Conservation (phyloP, 2,797 vertebrate species). For the Catamblyrhynchus diadema region DNA sequence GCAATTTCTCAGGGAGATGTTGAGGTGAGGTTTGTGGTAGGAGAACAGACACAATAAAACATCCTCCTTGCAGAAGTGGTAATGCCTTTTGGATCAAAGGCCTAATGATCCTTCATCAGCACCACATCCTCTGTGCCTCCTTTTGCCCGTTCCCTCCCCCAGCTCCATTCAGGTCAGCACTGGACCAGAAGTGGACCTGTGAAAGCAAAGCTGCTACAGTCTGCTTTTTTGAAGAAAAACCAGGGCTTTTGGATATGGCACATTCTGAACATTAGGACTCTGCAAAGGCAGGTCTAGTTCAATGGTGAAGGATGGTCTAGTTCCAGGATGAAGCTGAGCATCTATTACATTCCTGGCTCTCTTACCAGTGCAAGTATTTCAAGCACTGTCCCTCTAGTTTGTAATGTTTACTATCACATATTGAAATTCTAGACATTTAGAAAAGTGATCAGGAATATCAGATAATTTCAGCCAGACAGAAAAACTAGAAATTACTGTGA, state of each 20-base stretch:
- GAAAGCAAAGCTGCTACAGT: not conserved
- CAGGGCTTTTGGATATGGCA: not conserved
- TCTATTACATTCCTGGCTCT: not conserved
- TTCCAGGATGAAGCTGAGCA: not conserved
- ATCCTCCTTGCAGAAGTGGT: rapidly evolving
- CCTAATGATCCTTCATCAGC: not conserved
- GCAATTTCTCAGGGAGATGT: not conserved
- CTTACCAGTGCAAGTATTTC: not conserved
- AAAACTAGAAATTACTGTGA: not conserved
- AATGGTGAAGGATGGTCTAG: no score
- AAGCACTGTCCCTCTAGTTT: not conserved
- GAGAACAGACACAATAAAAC: not conserved
- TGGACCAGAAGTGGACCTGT: not conserved
- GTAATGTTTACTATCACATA: not conserved
- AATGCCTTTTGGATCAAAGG: not conserved
- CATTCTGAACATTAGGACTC: not conserved
- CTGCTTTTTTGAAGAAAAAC: not conserved
- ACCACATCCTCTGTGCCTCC: not conserved
- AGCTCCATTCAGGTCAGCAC: not conserved
- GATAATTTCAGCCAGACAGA: not conserved
- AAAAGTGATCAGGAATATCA: not conserved
- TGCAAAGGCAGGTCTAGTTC: not conserved
- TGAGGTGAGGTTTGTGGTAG: not conserved
- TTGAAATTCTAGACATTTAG: not conserved
- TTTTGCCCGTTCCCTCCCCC: not conserved